phyloP scores from a whole-genome alignment of 30 jellyfish, hydroid and myxozoan genomes.

The Cassiopea andromeda region DNA sequence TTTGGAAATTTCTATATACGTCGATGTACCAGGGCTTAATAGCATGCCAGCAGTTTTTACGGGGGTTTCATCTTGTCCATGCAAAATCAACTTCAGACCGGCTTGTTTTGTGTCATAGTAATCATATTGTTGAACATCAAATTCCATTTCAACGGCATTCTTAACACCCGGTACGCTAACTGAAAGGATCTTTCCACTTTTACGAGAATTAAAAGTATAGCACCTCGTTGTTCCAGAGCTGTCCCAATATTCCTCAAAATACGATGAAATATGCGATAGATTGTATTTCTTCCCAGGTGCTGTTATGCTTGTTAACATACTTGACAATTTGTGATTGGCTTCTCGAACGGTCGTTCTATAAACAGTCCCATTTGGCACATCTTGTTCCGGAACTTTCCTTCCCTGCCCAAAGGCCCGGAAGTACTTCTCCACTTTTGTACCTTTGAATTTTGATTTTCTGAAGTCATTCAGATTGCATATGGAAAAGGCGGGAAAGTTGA shows the following conservation, averaged over 20 bases:
- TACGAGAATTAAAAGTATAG: slow-evolving; percentile 88
- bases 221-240: slow-evolving; percentile 83
- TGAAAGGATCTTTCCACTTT: slow-evolving; percentile 23
- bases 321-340: slow-evolving; percentile 76
- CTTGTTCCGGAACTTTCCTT: too few relatives aligned
- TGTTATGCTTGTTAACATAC: slow-evolving; percentile 67
- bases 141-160: slow-evolving; percentile 33
- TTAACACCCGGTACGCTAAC: slow-evolving; percentile 75
- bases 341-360: slow-evolving; percentile 48
- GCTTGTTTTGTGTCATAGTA: slow-evolving; percentile 66
- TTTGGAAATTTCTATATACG: slow-evolving; percentile 71
- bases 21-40: slow-evolving; percentile 83
- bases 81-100: slow-evolving; percentile 81
- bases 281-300: slow-evolving; percentile 30
- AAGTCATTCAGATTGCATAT: slow-evolving; percentile 87
- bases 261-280: slow-evolving; percentile 53
- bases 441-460: slow-evolving; percentile 53
- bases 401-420: neutral
- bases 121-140: slow-evolving; percentile 87
- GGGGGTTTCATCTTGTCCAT: slow-evolving; percentile 96
- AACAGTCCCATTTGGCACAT: slow-evolving; percentile 34
- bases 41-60: slow-evolving; percentile 78
- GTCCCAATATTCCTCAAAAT: slow-evolving; percentile 70
- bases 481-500: slow-evolving; percentile 93
- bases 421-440: slow-evolving; percentile 47